Percentiles rank a stretch among this genome's conserved stretches.
Evolutionary conservation across 2,113 vertebrate genomes (phyloP).

Genomic region (Odontesthes bonariensis): DNA sequence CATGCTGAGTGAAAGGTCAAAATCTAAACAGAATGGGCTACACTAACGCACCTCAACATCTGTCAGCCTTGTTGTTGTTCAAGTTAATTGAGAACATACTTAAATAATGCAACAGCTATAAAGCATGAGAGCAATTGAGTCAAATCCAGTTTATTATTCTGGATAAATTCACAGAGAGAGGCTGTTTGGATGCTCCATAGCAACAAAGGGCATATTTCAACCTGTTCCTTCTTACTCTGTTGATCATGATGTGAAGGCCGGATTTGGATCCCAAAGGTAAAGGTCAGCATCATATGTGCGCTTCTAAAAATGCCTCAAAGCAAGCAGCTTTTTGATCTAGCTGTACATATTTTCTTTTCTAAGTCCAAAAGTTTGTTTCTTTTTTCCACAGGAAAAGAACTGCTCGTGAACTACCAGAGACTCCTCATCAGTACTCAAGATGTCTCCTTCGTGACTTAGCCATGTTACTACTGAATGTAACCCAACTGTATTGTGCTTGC

Average conservation of each 20-base stretch:
- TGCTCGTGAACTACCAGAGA: no score
- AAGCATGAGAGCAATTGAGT: slow-evolving; percentile 11
- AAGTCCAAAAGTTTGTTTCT: neutral
- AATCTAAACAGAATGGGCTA: slow-evolving; percentile 8
- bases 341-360: neutral
- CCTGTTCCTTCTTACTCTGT: slow-evolving; percentile 38
- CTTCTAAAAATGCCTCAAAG: slow-evolving; percentile 31
- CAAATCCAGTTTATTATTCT: slow-evolving; percentile 19
- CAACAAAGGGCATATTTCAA: slow-evolving; percentile 43
- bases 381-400: neutral
- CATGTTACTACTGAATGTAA: no score
- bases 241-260: slow-evolving; percentile 35
- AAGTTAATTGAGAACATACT: slow-evolving; percentile 28
- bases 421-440: no score
- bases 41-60: slow-evolving; percentile 25
- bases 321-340: neutral
- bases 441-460: no score
- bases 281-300: slow-evolving; percentile 56
- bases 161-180: slow-evolving; percentile 22
- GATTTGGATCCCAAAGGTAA: slow-evolving; percentile 46
- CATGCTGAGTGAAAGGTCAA: slow-evolving; percentile 41
- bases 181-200: slow-evolving; percentile 44
- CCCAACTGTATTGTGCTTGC: no score
- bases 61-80: slow-evolving; percentile 22
- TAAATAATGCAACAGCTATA: slow-evolving; percentile 7